These are phyloP conservation scores for Amiota minor DNA, from an alignment of 2,888 invertebrate genomes.

Conservation along the genomic window DNA sequence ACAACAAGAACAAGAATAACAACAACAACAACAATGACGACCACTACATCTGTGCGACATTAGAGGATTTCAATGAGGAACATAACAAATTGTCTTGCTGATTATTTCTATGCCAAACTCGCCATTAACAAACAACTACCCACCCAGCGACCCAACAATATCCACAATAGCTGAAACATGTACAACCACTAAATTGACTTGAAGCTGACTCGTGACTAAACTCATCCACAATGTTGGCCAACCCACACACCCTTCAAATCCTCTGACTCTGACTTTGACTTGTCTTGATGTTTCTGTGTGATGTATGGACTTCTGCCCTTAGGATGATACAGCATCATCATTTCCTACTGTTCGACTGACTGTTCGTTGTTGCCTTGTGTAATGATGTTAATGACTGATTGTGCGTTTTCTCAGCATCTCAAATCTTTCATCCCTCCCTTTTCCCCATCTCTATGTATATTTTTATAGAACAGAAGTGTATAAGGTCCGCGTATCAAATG, in stretches of 20 bases:
- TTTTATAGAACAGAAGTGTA: too few relatives aligned
- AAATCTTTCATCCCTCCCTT: too few relatives aligned
- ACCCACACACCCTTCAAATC: neutral
- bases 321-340: conserved; percentile 8
- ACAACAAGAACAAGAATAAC: neutral
- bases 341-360: too few relatives aligned
- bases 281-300: conserved; percentile 1
- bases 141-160: conserved; percentile 30
- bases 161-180: conserved; percentile 1
- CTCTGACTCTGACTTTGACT: conserved; percentile 6
- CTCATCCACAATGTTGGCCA: neutral
- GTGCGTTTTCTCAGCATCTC: conserved; percentile 55
- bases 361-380: neutral
- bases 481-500: too few relatives aligned
- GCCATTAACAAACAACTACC: neutral
- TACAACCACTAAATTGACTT: conserved; percentile 7
- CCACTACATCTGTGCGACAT: conserved; percentile 32
- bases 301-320: conserved; percentile 11
- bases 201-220: neutral
- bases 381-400: conserved; percentile 61
- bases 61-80: conserved; percentile 43
- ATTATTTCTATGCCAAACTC: conserved; percentile 12
- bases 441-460: too few relatives aligned
- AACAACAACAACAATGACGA: neutral
- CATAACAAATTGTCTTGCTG: conserved; percentile 57